Conservation (phyloP, 2,888 invertebrate species). For the Cacoxenus indagator region DNA sequence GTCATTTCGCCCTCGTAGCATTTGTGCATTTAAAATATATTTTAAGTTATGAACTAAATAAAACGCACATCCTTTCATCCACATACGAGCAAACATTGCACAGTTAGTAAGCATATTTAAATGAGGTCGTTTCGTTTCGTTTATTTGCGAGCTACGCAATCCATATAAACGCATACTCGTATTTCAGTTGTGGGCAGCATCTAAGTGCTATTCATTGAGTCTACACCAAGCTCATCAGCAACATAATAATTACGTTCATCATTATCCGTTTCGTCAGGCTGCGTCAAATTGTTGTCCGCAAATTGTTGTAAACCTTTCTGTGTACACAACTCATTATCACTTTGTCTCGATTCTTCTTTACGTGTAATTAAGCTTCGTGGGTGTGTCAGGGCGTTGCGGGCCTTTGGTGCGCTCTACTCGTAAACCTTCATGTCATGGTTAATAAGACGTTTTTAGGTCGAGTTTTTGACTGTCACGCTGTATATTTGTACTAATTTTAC, state of each 20-base stretch:
- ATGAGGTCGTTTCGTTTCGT: too few species aligned
- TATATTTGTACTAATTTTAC: conserved; percentile 59
- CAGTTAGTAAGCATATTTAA: too few species aligned
- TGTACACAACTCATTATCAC: conserved; percentile 65
- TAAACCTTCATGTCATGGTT: conserved; percentile 50
- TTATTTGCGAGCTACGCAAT: too few species aligned
- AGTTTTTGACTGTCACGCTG: conserved; percentile 25
- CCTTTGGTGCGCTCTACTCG: too few species aligned
- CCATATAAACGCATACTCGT: too few species aligned
- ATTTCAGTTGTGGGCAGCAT: too few species aligned
- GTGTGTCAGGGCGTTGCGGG: neutral
- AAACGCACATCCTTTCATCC: neutral
- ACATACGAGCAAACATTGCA: neutral
- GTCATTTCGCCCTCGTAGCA: too few species aligned
- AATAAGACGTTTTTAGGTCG: conserved; percentile 53
- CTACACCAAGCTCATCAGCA: neutral
- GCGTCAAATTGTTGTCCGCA: conserved; percentile 51
- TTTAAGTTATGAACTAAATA: conserved; percentile 2
- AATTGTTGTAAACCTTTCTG: conserved; percentile 62
- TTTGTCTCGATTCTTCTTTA: conserved; percentile 50
- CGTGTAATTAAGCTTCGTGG: conserved; percentile 51
- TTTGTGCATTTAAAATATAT: neutral
- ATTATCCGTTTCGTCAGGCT: conserved; percentile 24
- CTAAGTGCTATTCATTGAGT: too few species aligned
- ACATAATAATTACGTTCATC: neutral